A percentile compares a stretch with the other conserved stretches of the same genome.
phyloP scores from a whole-genome alignment of 2,113 vertebrate species.

The Eretmochelys imbricata region DNA sequence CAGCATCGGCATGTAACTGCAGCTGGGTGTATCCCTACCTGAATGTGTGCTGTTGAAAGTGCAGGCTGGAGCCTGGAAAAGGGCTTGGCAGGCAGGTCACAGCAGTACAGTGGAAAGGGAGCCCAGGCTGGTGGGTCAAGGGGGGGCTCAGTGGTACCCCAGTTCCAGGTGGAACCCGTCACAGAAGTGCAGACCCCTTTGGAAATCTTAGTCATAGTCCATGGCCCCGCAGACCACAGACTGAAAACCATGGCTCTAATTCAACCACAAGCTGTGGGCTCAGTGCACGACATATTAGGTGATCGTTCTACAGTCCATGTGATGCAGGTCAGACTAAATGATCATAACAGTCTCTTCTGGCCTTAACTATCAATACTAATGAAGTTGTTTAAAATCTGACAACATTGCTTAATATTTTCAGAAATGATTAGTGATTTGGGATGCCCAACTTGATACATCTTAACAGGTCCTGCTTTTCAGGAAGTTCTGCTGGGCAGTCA shows the following conservation, averaged over 20 bases:
- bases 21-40: too few relatives aligned
- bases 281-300: accelerated
- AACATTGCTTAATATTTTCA: neutral
- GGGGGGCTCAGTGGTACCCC: too few relatives aligned
- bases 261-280: neutral
- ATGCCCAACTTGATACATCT: neutral
- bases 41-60: too few relatives aligned
- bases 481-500: neutral
- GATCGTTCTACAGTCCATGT: neutral
- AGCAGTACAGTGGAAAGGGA: too few relatives aligned
- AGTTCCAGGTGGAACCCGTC: too few relatives aligned
- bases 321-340: neutral
- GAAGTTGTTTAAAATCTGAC: neutral
- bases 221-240: neutral
- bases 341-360: neutral
- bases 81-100: too few relatives aligned
- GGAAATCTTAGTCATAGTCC: neutral
- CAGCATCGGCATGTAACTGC: too few relatives aligned
- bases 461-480: neutral
- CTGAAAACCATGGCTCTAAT: neutral
- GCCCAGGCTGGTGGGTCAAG: too few relatives aligned
- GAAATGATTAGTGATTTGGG: neutral
- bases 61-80: too few relatives aligned
- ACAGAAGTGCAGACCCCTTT: neutral
- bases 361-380: neutral